Conservation (phyloP, 53 echinoderm and acorn worm genomes). For the Crossaster papposus region DNA sequence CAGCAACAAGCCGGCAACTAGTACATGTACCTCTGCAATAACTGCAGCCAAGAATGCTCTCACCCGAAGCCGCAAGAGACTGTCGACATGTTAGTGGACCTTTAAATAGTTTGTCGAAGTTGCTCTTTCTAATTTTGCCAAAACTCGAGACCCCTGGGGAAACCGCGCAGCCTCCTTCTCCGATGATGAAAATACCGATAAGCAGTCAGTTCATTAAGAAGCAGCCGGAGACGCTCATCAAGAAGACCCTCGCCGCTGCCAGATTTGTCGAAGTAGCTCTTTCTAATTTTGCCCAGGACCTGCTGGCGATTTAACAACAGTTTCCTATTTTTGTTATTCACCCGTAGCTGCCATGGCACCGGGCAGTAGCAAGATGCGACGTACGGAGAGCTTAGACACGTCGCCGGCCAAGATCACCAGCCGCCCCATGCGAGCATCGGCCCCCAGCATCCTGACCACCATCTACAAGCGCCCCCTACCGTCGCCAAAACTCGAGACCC, state of each 20-base stretch:
- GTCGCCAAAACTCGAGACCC: slow-evolving; percentile 4
- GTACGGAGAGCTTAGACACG: slow-evolving; percentile 23
- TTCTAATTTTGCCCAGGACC: too few species aligned
- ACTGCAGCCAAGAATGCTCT: slow-evolving; percentile 67
- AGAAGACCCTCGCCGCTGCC: background rate
- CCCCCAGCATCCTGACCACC: slow-evolving; percentile 62
- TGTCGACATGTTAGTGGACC: slow-evolving; percentile 61
- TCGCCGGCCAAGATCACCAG: slow-evolving; percentile 61
- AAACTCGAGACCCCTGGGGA: too few species aligned
- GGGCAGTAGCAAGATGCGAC: slow-evolving; percentile 30
- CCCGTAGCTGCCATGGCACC: slow-evolving; percentile 59
- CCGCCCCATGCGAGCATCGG: slow-evolving; percentile 63
- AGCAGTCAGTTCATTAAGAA: slow-evolving; percentile 11
- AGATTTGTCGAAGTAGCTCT: too few species aligned
- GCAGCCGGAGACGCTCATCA: background rate
- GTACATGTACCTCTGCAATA: slow-evolving; percentile 40
- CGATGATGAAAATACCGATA: background rate
- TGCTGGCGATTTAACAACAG: too few species aligned
- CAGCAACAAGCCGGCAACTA: slow-evolving; percentile 53
- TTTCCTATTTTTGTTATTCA: background rate
- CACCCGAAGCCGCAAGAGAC: slow-evolving; percentile 67
- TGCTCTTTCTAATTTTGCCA: too few species aligned
- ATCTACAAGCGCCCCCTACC: slow-evolving; percentile 53
- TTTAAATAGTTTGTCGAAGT: background rate
- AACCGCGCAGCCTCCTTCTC: background rate